Evolutionary conservation across 1,140 invertebrate species (phyloP).

Genomic region (Pseudomyrmex cubaensis): DNA sequence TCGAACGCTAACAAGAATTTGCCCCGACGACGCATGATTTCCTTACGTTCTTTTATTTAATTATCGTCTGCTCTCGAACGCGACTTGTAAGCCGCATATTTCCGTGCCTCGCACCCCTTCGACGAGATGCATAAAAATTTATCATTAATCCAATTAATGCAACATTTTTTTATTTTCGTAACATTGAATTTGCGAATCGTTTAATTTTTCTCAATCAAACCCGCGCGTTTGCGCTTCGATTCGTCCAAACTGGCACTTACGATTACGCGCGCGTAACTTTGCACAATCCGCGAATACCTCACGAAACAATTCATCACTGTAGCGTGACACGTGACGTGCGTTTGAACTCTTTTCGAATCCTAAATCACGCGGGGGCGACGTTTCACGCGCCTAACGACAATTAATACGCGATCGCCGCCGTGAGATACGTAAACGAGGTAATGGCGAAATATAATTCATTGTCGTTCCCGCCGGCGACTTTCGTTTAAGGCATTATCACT

Average conservation of each 20-base stretch:
- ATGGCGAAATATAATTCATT: constrained; percentile 43
- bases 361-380: constrained; percentile 36
- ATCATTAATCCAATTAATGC: background rate
- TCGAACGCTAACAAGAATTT: constrained; percentile 44
- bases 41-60: constrained; percentile 14
- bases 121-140: too few relatives aligned
- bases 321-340: background rate
- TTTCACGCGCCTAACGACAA: constrained; percentile 46
- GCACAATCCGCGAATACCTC: background rate
- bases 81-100: background rate
- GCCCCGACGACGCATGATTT: constrained; percentile 14
- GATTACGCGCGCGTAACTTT: constrained; percentile 15
- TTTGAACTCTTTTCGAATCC: constrained; percentile 7
- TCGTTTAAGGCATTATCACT: constrained; percentile 20
- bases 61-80: background rate
- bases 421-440: constrained; percentile 50
- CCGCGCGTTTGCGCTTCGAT: background rate
- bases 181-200: background rate
- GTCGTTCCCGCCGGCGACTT: constrained; percentile 1
- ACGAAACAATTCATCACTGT: constrained; percentile 28
- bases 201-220: background rate
- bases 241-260: background rate
- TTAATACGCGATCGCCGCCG: constrained; percentile 50
- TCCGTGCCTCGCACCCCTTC: background rate
- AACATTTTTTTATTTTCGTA: too few relatives aligned